These are phyloP conservation scores for Micromys minutus DNA, from an alignment of 2,113 vertebrate genomes.

Conservation along the genomic window DNA sequence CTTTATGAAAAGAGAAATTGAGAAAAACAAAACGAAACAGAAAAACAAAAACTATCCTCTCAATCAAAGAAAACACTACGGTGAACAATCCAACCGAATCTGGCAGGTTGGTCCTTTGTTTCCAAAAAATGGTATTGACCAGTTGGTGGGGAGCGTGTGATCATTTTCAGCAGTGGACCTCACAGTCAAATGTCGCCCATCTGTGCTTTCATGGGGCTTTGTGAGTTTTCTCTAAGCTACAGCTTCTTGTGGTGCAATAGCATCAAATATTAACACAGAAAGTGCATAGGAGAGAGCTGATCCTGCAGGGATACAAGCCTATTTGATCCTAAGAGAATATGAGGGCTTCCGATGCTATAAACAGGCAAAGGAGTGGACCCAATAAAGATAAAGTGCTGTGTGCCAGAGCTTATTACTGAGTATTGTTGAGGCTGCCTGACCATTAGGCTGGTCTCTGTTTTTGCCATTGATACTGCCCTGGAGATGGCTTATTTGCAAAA, in stretches of 20 bases:
- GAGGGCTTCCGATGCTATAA: conserved; percentile 54
- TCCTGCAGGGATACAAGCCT: neutral
- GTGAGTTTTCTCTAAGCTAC: neutral
- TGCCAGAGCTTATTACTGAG: conserved; percentile 61
- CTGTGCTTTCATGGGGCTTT: conserved; percentile 19
- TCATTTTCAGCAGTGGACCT: neutral
- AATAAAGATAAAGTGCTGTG: conserved; percentile 65
- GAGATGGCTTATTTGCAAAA: conserved; percentile 71
- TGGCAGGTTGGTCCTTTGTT: conserved; percentile 18
- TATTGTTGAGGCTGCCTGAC: conserved; percentile 52
- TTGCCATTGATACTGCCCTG: conserved; percentile 58
- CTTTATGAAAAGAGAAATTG: neutral
- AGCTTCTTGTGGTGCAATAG: conserved; percentile 3
- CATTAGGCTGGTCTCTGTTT: conserved; percentile 67
- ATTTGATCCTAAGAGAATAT: conserved; percentile 44
- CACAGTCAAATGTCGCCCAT: neutral
- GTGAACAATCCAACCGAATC: neutral
- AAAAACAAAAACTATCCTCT: neutral
- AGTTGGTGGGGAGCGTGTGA: neutral
- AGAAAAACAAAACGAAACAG: neutral
- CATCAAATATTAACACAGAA: conserved; percentile 55
- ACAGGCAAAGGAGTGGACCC: conserved; percentile 29
- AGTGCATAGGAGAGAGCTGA: neutral
- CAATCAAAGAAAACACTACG: neutral
- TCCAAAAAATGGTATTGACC: neutral